Percentiles rank a stretch among this genome's conserved stretches.
Evolutionary conservation across 2,888 invertebrate species (phyloP).

Genomic region (Automeris io): DNA sequence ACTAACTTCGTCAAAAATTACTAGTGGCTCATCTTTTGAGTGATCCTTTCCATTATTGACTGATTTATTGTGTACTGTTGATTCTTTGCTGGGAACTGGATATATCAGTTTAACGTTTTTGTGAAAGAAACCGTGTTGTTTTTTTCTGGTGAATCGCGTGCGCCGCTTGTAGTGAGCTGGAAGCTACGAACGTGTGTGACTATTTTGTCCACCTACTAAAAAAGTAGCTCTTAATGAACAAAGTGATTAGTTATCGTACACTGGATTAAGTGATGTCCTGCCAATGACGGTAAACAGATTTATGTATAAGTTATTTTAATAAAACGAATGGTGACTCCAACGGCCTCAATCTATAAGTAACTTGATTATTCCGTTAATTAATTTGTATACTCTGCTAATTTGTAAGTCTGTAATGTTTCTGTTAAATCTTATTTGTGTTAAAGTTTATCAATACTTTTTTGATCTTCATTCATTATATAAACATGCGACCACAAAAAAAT

Average conservation of each 20-base stretch:
- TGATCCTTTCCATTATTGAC: conserved; percentile 57
- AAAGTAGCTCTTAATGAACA: conserved; percentile 63
- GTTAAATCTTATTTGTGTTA: too few relatives aligned
- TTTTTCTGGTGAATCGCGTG: conserved; percentile 72
- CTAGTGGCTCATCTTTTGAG: conserved; percentile 48
- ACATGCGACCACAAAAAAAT: too few relatives aligned
- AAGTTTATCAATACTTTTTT: too few relatives aligned
- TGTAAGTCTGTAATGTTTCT: too few relatives aligned
- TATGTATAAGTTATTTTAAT: conserved; percentile 37
- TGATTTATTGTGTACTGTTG: conserved; percentile 58
- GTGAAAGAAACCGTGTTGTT: conserved; percentile 69
- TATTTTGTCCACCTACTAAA: conserved; percentile 63
- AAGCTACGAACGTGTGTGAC: conserved; percentile 66
- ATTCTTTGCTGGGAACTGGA: conserved; percentile 43
- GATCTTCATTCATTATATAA: too few relatives aligned
- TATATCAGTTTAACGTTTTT: conserved; percentile 47
- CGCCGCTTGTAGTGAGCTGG: conserved; percentile 58
- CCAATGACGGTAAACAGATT: conserved; percentile 60
- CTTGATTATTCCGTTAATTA: conserved; percentile 47
- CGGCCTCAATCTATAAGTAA: conserved; percentile 52
- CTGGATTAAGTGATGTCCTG: conserved; percentile 56
- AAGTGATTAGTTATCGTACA: conserved; percentile 42
- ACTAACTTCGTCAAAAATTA: conserved; percentile 68
- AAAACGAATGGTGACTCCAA: conserved; percentile 56
- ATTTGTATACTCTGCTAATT: too few relatives aligned